Conservation (phyloP, 2,113 vertebrate species). For the Pampusana beccarii region DNA sequence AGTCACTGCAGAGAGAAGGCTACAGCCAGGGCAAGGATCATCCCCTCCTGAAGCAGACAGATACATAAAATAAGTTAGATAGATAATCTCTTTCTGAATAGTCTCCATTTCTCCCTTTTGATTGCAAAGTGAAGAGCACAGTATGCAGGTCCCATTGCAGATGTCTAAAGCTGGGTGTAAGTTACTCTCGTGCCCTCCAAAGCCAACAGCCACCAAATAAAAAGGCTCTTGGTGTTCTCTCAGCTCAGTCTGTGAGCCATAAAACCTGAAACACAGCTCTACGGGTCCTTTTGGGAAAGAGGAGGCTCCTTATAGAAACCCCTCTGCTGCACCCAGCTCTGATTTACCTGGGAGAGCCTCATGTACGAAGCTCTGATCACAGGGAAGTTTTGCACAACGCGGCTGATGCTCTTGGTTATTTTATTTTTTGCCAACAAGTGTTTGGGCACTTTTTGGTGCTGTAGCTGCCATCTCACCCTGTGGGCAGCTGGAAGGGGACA, state of each 20-base stretch:
- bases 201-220: not conserved
- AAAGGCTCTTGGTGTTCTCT: not conserved
- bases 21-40: not conserved
- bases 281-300: not conserved
- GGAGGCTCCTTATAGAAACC: not conserved
- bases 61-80: not conserved
- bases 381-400: rapidly evolving
- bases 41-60: not conserved
- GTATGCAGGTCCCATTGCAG: not conserved
- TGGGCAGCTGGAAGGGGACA: not conserved
- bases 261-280: no score
- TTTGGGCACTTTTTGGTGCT: not conserved
- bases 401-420: not conserved
- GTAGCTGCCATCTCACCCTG: not conserved
- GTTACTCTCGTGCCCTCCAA: not conserved
- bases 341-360: not conserved
- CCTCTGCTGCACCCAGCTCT: not conserved
- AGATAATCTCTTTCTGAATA: not conserved
- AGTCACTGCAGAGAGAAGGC: not conserved
- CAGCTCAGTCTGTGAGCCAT: no score
- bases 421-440: not conserved
- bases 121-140: not conserved
- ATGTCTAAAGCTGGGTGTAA: not conserved
- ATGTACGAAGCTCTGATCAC: not conserved
- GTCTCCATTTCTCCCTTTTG: not conserved